Percentiles rank a stretch among this genome's conserved stretches.
Evolutionary conservation across 2,113 vertebrate species (phyloP).

Genomic region (Romanogobio albipinnatus): DNA sequence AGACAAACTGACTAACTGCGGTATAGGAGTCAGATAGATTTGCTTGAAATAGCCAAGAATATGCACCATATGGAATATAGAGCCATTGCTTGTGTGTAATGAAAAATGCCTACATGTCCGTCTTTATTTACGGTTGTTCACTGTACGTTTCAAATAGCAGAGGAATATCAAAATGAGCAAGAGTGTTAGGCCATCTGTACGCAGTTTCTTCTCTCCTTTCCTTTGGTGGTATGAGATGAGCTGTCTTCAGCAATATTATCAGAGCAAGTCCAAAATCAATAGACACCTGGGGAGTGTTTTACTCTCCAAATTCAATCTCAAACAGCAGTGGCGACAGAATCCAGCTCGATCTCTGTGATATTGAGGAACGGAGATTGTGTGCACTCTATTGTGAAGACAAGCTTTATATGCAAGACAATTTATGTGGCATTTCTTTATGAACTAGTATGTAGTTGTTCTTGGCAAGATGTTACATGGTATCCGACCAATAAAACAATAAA

Average conservation of each 20-base stretch:
- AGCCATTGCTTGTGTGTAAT: conserved; percentile 10
- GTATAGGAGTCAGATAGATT: neutral
- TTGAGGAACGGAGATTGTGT: conserved; percentile 9
- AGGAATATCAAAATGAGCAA: conserved; percentile 46
- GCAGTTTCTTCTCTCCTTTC: conserved; percentile 58
- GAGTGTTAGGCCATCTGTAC: conserved; percentile 51
- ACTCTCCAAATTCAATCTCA: conserved; percentile 61
- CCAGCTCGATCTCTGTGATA: conserved; percentile 30
- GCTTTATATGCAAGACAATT: neutral
- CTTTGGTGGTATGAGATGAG: conserved; percentile 61
- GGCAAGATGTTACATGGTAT: neutral
- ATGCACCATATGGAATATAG: conserved; percentile 10
- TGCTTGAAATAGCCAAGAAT: conserved; percentile 11
- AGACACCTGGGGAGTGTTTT: conserved; percentile 47
- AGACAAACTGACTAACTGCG: neutral
- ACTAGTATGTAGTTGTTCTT: neutral
- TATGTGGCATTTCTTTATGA: neutral
- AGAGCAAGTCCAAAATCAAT: conserved; percentile 63
- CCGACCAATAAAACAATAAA: neutral
- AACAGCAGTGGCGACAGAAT: conserved; percentile 52
- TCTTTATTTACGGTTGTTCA: conserved; percentile 49
- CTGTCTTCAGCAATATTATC: conserved; percentile 63
- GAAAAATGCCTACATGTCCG: conserved; percentile 33
- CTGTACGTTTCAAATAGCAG: conserved; percentile 37
- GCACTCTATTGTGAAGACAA: neutral